Conservation (phyloP, 2,888 invertebrate genomes). For the Lithophane semibrunnea region DNA sequence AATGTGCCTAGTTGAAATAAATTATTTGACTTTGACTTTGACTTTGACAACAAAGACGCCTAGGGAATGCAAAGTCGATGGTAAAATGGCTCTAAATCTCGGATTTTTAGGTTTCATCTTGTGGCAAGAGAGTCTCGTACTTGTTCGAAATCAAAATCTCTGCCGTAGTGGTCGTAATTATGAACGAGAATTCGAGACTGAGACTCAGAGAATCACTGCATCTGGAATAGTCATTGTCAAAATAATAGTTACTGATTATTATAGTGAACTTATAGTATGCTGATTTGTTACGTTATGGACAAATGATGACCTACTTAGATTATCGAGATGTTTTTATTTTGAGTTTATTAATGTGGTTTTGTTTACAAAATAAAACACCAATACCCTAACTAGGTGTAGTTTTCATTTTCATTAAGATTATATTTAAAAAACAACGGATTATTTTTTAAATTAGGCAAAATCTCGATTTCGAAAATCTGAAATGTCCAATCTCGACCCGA, state of each 20-base stretch:
- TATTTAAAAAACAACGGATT: not conserved
- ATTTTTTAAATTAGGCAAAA: not conserved
- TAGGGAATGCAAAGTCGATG: not conserved
- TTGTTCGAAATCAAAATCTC: too few relatives aligned
- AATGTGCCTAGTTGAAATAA: too few relatives aligned
- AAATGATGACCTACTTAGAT: not conserved
- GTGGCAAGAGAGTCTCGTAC: not conserved
- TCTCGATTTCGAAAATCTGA: not conserved
- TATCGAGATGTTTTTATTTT: not conserved
- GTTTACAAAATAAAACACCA: not conserved
- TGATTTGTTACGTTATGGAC: too few relatives aligned
- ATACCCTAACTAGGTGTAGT: not conserved
- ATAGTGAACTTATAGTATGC: too few relatives aligned
- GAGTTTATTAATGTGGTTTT: not conserved
- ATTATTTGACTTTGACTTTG: too few relatives aligned
- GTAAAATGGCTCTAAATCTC: too few relatives aligned
- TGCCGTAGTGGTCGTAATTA: too few relatives aligned
- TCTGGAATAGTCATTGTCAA: not conserved
- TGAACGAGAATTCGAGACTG: not conserved
- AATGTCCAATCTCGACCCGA: not conserved
- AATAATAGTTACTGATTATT: too few relatives aligned
- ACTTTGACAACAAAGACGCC: not conserved
- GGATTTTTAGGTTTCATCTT: not conserved
- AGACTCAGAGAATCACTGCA: not conserved
- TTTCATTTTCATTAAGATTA: not conserved